Evolutionary conservation across 2,888 invertebrate genomes (phyloP).

Genomic region (Cecidostiba fungosa): DNA sequence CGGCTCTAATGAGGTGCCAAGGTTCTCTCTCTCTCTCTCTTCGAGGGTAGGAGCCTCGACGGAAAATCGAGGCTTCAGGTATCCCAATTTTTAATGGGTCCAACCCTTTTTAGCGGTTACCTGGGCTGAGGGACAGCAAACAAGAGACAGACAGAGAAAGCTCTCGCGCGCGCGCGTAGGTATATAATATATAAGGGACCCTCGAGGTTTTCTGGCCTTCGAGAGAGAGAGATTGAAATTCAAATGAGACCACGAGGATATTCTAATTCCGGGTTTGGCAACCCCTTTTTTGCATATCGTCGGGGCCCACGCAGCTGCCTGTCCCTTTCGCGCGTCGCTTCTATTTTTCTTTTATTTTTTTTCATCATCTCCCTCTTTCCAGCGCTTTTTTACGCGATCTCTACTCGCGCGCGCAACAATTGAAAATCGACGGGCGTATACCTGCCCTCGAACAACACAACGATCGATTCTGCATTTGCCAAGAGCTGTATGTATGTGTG

Average conservation of each 20-base stretch:
- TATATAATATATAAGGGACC: constrained; percentile 22
- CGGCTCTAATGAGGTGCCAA: constrained; percentile 77
- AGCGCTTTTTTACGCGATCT: constrained; percentile 59
- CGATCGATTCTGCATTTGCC: constrained; percentile 56
- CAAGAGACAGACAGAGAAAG: constrained; percentile 48
- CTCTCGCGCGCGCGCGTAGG: constrained; percentile 31
- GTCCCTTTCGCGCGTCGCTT: constrained; percentile 4
- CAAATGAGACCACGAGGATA: constrained; percentile 81
- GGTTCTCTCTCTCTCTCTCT: constrained; percentile 62
- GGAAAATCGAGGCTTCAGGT: constrained; percentile 67
- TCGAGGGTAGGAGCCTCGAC: constrained; percentile 13
- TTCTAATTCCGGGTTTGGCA: constrained; percentile 77
- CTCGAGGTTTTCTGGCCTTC: constrained; percentile 64
- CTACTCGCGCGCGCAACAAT: constrained; percentile 72
- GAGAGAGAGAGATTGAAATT: constrained; percentile 77
- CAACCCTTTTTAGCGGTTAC: constrained; percentile 60
- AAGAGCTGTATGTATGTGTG: neutral
- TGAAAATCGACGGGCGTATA: constrained; percentile 72
- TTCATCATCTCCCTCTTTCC: constrained; percentile 65
- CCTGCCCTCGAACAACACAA: constrained; percentile 42
- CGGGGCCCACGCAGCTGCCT: constrained; percentile 78
- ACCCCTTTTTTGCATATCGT: constrained; percentile 78
- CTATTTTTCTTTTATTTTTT: neutral
- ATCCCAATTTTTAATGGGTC: constrained; percentile 73
- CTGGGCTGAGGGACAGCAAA: constrained; percentile 48